Evolutionary conservation across 92 coral and sea anemone species (phyloP).

Genomic region (Plumapathes pennacea): DNA sequence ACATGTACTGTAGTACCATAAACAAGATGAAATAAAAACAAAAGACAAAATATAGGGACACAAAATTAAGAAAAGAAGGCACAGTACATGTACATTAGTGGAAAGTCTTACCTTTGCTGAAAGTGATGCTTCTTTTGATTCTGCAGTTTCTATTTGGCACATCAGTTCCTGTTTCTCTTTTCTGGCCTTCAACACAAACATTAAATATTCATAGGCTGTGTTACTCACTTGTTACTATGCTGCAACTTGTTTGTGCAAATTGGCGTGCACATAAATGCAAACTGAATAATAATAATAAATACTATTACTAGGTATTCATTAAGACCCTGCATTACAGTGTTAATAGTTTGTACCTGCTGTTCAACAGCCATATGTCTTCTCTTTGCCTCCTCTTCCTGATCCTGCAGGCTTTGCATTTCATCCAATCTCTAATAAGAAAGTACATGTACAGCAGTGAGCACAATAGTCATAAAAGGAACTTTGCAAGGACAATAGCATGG

Average conservation of each 20-base stretch:
- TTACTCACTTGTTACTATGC: background rate
- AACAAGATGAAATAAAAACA: background rate
- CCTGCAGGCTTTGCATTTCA: conserved; percentile 82
- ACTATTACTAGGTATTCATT: no score
- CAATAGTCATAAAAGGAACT: no score
- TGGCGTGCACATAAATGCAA: no score
- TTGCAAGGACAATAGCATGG: background rate
- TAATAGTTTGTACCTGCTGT: conserved; percentile 85
- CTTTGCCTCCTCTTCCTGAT: conserved; percentile 94
- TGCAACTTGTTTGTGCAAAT: no score
- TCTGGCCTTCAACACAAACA: conserved; percentile 56
- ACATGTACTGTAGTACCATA: background rate
- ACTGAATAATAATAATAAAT: no score
- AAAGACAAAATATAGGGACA: background rate
- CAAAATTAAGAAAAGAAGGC: background rate
- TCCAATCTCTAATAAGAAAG: conserved; percentile 83
- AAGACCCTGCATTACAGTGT: no score
- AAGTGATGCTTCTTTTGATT: conserved; percentile 63
- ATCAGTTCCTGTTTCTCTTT: conserved; percentile 69
- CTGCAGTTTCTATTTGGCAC: conserved; percentile 64
- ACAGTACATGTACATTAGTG: no score
- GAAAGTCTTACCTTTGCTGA: conserved; percentile 83
- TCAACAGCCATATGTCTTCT: conserved; percentile 88
- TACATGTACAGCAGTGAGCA: background rate
- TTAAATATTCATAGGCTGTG: background rate